Conservation (phyloP, 2,888 invertebrate species). For the Brenthis hecate region DNA sequence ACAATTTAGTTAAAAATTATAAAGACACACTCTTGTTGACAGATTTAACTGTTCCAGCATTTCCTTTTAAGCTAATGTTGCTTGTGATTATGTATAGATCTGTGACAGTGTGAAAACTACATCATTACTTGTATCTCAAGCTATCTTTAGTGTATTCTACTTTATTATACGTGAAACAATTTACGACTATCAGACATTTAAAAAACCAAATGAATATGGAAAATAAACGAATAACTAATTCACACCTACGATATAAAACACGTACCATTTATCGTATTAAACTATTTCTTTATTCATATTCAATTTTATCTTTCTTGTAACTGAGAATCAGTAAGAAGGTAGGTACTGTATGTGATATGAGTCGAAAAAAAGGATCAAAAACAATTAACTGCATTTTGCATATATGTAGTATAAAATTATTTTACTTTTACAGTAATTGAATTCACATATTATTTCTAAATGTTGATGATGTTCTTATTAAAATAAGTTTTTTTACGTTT, state of each 20-base stretch:
- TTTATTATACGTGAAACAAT: constrained; percentile 12
- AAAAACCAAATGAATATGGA: neutral
- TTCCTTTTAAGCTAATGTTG: constrained; percentile 29
- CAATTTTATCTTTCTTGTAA: neutral
- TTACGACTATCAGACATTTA: neutral
- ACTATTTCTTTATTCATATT: constrained; percentile 28
- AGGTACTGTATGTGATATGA: neutral
- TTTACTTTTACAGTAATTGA: no score
- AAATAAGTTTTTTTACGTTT: no score
- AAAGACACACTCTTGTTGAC: constrained; percentile 21
- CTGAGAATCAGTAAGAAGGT: no score
- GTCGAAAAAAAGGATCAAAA: neutral
- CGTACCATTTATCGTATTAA: constrained; percentile 21
- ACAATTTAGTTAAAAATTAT: constrained; percentile 68
- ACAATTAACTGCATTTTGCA: neutral
- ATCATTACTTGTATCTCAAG: constrained; percentile 5
- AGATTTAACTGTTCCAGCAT: constrained; percentile 36
- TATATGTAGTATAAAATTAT: no score
- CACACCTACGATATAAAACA: constrained; percentile 36
- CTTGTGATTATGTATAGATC: constrained; percentile 20
- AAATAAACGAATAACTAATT: constrained; percentile 17
- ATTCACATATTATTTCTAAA: no score
- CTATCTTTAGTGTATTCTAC: constrained; percentile 11
- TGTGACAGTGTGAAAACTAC: neutral
- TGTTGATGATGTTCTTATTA: no score